A percentile compares a stretch with the other conserved stretches of the same genome.
phyloP scores from a whole-genome alignment of 2,797 vertebrate species.

The Triplophysa yarkandensis region DNA sequence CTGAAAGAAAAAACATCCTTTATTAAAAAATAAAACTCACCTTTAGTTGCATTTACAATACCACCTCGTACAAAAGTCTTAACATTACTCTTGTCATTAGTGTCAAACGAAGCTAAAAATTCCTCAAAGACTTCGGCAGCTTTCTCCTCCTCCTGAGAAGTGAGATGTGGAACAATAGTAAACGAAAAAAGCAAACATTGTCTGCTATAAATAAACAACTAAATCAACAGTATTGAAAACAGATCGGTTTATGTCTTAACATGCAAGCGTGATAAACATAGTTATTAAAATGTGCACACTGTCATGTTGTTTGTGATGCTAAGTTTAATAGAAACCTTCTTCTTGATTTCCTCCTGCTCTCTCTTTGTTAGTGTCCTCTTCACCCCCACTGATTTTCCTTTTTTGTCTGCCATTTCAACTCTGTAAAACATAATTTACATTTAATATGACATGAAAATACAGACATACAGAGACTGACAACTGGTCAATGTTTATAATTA shows the following conservation, averaged over 20 bases:
- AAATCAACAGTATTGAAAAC: no score
- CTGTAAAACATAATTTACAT: slow-evolving; percentile 52
- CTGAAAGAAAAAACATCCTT: no score
- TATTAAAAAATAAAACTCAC: slow-evolving; percentile 57
- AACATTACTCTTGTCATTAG: slow-evolving; percentile 70
- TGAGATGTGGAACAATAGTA: background rate
- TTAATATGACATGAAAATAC: background rate
- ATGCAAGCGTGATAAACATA: no score
- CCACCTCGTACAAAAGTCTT: slow-evolving; percentile 83
- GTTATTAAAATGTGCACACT: no score
- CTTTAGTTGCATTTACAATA: slow-evolving; percentile 82
- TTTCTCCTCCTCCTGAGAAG: slow-evolving; percentile 78
- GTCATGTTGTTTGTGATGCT: background rate
- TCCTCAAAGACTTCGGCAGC: slow-evolving; percentile 84
- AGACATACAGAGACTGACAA: background rate
- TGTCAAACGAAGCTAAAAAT: slow-evolving; percentile 81
- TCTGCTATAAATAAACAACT: background rate
- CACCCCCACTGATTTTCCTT: slow-evolving; percentile 70
- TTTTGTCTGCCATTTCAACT: slow-evolving; percentile 79
- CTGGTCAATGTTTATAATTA: no score
- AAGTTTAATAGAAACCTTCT: slow-evolving; percentile 66
- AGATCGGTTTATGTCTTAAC: no score
- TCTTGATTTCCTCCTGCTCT: slow-evolving; percentile 77
- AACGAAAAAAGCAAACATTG: background rate
- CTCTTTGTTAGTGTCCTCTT: slow-evolving; percentile 76